Base-by-base conservation (phyloP, 2,888 invertebrate genomes). In the Eilema sororculum region DNA sequence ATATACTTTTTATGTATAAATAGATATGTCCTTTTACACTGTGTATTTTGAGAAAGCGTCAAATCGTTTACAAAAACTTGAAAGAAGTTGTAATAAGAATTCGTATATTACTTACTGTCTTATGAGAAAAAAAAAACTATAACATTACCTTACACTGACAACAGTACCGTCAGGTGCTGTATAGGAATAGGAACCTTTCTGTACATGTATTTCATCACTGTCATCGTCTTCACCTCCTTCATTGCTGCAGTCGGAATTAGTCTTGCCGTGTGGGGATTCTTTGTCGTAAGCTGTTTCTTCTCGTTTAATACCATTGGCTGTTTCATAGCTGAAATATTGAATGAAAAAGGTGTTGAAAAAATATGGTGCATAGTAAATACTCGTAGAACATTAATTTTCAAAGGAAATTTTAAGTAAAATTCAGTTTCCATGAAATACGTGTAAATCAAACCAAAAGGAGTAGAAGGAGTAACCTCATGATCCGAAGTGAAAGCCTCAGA, bases 301-400 rank as follows among this genome's bases (percentile, higher is more conserved):
- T 0, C 97, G 96, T 82, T 97, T 96, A 71, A 97, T 97, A 72
- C 97, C 97, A 87, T 98, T 97, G 4, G 96, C 97, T 25, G 97
- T 97, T 94, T 97, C 97, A 80, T 97, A 98, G 88, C 97, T 97
- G 83, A 46, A 76, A 78, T 46, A 0, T 64, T 9, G 2, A 5
- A 25, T 28, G 37, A 57, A 46, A 37, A 8, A 62, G 12, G 13
- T 0, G 13, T 13, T 28, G 6, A 3, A 62, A 13, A 62, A 46
- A 20, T 46, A 5, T 41, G 16, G 4, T 41, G 16, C 16, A 41
- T 13, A 16, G 16, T 16, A 41, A 16, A 41, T 3, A 16, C 16
- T 41, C 16, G 41, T 37, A 3, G 1, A 41, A 16, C 2, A 41
- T 37, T 37, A 10, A 12, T 37, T 12, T 37, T 12, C 12, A 10